Evolutionary conservation across 2,113 vertebrate genomes (phyloP), one percentile per base, ranked within the genome.

Genomic region (Corythaeola cristata): DNA sequence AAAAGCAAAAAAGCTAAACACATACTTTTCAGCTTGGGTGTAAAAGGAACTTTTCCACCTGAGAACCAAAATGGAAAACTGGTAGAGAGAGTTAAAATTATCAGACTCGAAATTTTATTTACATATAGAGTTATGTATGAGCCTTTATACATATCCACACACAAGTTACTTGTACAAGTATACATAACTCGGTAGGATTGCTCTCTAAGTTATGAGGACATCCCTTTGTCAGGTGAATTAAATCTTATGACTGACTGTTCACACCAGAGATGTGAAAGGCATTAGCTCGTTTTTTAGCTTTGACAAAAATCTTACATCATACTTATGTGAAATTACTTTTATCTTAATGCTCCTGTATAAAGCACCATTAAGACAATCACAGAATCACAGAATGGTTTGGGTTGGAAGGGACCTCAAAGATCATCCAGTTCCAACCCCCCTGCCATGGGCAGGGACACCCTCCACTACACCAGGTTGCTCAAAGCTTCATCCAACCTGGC

Each of bases 101-200:
- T 10, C 16, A 9, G 37, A 14, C 20, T 8, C 6, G 41, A 14
- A 18, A 6, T 8, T 3, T 13, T 8, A 3, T 49, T 52, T 49
- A 20, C 0, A 0, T 2, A 5, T 18, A 39, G 9, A 32, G n/a
- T 11, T 15, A 12, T 2, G 0, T 5, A 6, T 8, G 52, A 8
- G 69, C 6, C 44, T 33, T 4, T 2, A 0, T 3, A 8, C 8
- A 5, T 9, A 19, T 12, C 20, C 62, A 26, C 27, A 9, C 18
- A 11, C 0, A 17, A 24, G 53, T 30, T 55, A 16, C 16, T 16
- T 28, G 15, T 53, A 28, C 9, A 28, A 28, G 52, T 20, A 49
- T 5, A 5, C 22, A 5, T 11, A 1, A 3, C 15, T 5, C 4
- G 1, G 8, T 8, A 9, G 39, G 35, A 22, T 1, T 13, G 15